Evolutionary conservation across 2,888 invertebrate species (phyloP).

Genomic region (Conomelus anceps): DNA sequence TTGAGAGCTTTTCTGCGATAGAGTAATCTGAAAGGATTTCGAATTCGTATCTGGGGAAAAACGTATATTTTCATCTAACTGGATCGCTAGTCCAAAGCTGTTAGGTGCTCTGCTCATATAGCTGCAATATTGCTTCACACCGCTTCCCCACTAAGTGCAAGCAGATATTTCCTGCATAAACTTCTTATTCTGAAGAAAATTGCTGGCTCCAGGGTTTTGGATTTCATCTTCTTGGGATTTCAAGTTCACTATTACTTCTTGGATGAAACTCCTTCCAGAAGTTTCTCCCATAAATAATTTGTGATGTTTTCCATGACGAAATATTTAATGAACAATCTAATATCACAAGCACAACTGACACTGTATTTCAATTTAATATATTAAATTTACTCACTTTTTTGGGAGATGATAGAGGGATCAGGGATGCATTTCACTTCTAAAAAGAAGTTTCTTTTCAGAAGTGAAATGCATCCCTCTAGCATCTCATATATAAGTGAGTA

Average conservation of each 20-base stretch:
- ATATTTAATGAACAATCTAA: too few relatives aligned
- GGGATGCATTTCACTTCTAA: too few relatives aligned
- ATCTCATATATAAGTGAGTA: too few relatives aligned
- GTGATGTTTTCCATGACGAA: too few relatives aligned
- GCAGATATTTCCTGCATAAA: neutral
- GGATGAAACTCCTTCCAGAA: neutral
- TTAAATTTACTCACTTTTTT: too few relatives aligned
- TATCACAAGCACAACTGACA: too few relatives aligned
- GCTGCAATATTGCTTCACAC: neutral
- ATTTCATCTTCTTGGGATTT: neutral
- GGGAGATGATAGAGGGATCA: too few relatives aligned
- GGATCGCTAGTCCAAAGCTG: neutral
- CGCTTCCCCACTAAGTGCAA: neutral
- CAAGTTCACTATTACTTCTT: neutral
- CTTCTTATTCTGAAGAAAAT: neutral
- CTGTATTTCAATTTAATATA: too few relatives aligned
- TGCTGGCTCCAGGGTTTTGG: neutral
- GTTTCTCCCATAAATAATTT: too few relatives aligned
- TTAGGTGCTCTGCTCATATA: neutral
- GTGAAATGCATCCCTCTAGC: too few relatives aligned
- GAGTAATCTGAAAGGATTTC: neutral
- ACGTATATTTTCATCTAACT: neutral
- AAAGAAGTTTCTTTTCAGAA: too few relatives aligned
- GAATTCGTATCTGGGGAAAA: neutral
- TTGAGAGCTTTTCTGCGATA: neutral